Evolutionary conservation across 2,888 invertebrate species (phyloP), one percentile per base, ranked within the genome.

Genomic region (Lymantria monacha): DNA sequence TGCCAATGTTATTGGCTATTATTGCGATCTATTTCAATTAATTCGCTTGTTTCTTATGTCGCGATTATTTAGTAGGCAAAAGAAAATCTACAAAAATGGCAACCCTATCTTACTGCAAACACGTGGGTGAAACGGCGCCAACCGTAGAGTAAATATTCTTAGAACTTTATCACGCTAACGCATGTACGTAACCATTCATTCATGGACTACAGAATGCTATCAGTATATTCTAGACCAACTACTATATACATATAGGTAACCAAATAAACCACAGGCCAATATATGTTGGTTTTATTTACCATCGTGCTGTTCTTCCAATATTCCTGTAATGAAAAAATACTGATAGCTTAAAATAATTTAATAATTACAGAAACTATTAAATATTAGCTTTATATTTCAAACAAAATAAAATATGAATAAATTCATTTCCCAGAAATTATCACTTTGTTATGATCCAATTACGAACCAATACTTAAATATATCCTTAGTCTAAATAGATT

Each of bases 111-210:
- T 8, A 33, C 9, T 14, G 41, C 5, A 41, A 1, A 9, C 7
- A 7, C 10, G 74, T 79, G 70, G 85, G 86, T 78, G 81, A 72
- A 69, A 65, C 74, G 85, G 81, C 85, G 82, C 83, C 82, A 70
- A 67, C 58, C 70, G 73, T 76, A 78, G 79, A 80, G 82, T 85
- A 83, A 84, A 84, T 81, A 85, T 86, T 84, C 83, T 73, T 64
- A 80, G 87, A 86, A 85, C 70, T 81, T 80, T 82, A 83, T 84
- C 81, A 72, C 77, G 73, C 68, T 69, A 55, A 71, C 66, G 70
- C 61, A 61, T 63, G 63, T 66, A 74, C 79, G 66, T 67, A 73
- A 66, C 81, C 82, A 87, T 80, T 82, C 83, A 85, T 85, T 80
- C 81, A 81, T 77, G 83, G 75, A 68, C 85, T 71, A 66, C 75